Evolutionary conservation across 2,797 vertebrate species (phyloP).

Genomic region (Holocentrus rufus): DNA sequence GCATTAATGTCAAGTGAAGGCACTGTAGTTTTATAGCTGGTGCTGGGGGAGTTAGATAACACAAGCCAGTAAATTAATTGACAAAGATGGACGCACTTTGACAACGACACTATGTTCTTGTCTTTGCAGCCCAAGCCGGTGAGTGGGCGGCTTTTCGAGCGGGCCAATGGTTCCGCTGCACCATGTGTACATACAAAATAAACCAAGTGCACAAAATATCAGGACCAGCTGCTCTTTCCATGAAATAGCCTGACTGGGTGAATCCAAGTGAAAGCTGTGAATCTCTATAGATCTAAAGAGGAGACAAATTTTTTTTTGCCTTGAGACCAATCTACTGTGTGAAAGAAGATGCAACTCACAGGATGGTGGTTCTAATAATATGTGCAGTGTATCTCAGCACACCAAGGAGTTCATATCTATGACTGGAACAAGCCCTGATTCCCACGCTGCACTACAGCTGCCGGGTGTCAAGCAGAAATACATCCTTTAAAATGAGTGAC

Average conservation of each 20-base stretch:
- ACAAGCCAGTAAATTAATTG: constrained; percentile 42
- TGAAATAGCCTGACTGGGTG: neutral
- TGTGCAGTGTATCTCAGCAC: no score
- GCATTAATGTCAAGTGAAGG: constrained; percentile 55
- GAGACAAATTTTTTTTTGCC: no score
- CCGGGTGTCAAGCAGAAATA: no score
- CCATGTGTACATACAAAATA: neutral
- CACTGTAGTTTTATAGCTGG: constrained; percentile 34
- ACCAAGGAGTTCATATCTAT: no score
- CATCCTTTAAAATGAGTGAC: no score
- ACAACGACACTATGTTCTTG: constrained; percentile 42
- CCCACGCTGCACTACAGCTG: no score
- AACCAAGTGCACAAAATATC: constrained; percentile 4
- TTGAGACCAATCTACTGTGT: neutral
- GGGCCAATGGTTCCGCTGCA: no score
- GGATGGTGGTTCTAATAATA: no score
- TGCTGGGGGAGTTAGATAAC: constrained; percentile 59
- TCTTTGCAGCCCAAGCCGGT: neutral
- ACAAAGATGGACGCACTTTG: constrained; percentile 58
- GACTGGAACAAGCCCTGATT: no score
- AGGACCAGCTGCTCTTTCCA: constrained; percentile 9
- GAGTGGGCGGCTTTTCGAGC: constrained; percentile 44
- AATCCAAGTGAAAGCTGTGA: neutral
- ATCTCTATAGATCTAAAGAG: neutral
- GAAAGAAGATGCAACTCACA: neutral